These are phyloP conservation scores for Terrapene triunguis DNA, from an alignment of 2,113 vertebrate species.

Conservation along the genomic window DNA sequence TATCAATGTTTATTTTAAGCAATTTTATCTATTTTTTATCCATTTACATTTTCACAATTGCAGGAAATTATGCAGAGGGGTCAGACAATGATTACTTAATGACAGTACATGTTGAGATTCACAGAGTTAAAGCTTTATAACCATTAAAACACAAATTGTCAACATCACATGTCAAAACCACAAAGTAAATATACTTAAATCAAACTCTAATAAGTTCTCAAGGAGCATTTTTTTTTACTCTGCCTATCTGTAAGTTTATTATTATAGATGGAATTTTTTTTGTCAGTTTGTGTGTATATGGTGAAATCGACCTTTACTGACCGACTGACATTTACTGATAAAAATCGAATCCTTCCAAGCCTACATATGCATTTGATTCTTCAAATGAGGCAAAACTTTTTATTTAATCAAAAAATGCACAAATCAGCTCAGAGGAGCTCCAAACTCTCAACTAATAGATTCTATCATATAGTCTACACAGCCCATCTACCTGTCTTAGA, in stretches of 20 bases:
- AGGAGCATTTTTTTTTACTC: too few relatives aligned
- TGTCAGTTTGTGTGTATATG: too few relatives aligned
- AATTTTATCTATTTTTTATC: not conserved
- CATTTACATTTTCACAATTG: not conserved
- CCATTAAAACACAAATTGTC: not conserved
- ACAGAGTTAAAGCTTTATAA: not conserved
- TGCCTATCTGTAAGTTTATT: too few relatives aligned
- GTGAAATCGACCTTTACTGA: too few relatives aligned
- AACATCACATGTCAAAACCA: too few relatives aligned
- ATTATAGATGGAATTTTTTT: too few relatives aligned
- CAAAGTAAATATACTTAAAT: too few relatives aligned
- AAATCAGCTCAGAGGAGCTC: not conserved
- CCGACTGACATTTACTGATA: too few relatives aligned
- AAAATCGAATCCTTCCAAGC: too few relatives aligned
- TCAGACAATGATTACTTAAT: not conserved
- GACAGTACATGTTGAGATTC: not conserved
- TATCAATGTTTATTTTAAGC: not conserved
- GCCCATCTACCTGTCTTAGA: too few relatives aligned
- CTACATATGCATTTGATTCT: not conserved
- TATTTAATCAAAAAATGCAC: not conserved
- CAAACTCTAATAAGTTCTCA: too few relatives aligned
- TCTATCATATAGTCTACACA: too few relatives aligned
- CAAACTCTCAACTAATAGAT: not conserved
- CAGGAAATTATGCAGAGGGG: not conserved
- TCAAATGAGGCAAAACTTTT: not conserved